These are phyloP conservation scores for Mesorhabditis sp. DNA, from an alignment of 2,888 invertebrate genomes.

Conservation along the genomic window DNA sequence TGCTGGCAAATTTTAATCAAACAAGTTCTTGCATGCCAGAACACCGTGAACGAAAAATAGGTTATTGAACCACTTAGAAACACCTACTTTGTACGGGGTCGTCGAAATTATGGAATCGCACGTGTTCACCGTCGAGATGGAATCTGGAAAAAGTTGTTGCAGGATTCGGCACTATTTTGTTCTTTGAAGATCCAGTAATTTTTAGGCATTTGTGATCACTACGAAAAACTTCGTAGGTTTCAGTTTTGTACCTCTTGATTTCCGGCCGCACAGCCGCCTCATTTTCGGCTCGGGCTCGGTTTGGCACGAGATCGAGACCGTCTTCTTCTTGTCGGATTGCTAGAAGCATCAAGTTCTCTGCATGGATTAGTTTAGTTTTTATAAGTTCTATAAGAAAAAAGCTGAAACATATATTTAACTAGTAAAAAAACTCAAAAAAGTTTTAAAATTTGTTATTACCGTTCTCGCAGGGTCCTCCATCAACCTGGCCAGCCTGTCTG, in stretches of 20 bases:
- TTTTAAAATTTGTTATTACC: background rate
- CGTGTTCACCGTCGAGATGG: conserved; percentile 1
- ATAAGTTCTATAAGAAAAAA: background rate
- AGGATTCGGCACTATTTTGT: background rate
- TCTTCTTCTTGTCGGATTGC: background rate
- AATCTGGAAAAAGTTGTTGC: background rate
- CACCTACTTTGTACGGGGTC: background rate
- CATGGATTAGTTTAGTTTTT: background rate
- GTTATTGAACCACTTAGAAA: too few species aligned
- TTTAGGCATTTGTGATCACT: too few species aligned
- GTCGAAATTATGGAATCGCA: conserved; percentile 1
- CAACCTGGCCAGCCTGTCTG: conserved; percentile 36
- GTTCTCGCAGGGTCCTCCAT: conserved; percentile 30
- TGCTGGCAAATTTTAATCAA: too few species aligned
- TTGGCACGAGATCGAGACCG: conserved; percentile 3
- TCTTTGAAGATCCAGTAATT: too few species aligned
- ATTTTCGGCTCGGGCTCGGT: background rate
- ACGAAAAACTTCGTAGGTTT: too few species aligned
- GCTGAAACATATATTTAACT: background rate
- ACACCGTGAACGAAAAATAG: too few species aligned
- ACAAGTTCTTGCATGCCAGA: too few species aligned
- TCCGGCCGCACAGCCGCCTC: background rate
- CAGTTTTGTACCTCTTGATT: background rate
- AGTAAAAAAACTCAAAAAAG: background rate
- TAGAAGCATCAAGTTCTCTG: background rate